Conservation (phyloP, 2,113 vertebrate species). For the Zootoca vivipara region DNA sequence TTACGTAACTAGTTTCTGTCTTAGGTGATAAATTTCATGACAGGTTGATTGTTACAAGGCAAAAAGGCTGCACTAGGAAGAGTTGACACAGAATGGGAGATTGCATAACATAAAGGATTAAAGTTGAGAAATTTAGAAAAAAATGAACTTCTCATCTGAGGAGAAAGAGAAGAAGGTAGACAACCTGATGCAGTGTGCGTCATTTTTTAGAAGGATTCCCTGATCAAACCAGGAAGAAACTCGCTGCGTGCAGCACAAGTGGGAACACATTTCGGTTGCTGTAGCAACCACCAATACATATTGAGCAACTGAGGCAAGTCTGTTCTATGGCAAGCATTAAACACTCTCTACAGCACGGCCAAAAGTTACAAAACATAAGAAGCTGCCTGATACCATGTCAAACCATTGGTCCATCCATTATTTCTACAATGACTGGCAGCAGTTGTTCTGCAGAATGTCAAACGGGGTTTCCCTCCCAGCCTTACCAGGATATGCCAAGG, state of each 20-base stretch:
- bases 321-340: constrained; percentile 16
- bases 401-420: too few species aligned
- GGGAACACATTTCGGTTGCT: background rate
- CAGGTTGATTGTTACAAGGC: constrained; percentile 28
- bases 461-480: too few species aligned
- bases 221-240: constrained; percentile 42
- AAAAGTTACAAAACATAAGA: background rate
- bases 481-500: too few species aligned
- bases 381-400: too few species aligned
- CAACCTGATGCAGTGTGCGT: constrained; percentile 14
- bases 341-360: background rate
- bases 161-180: accelerated
- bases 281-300: constrained; percentile 19
- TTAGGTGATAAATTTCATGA: background rate
- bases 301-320: constrained; percentile 32
- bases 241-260: constrained; percentile 24
- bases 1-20: constrained; percentile 30
- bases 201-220: constrained; percentile 19
- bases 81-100: background rate
- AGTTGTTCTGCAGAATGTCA: too few species aligned
- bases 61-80: constrained; percentile 14
- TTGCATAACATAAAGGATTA: constrained; percentile 19
- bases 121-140: constrained; percentile 28
- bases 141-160: constrained; percentile 21
- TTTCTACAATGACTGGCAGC: too few species aligned